Conservation (phyloP, 2,113 vertebrate genomes). For the Tachysurus fulvidraco region DNA sequence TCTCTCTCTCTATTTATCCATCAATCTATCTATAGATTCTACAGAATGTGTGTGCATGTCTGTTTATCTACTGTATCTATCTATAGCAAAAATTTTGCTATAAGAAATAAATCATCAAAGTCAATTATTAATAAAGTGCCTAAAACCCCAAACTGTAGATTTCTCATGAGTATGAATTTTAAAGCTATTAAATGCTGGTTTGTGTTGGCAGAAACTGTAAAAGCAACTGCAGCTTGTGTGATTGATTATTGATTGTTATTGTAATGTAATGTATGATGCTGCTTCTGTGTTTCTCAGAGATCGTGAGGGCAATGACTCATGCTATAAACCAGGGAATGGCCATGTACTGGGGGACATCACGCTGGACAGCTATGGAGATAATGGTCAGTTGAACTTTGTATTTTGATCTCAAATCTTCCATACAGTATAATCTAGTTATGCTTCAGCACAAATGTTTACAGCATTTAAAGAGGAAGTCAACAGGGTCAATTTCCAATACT, state of each 20-base stretch:
- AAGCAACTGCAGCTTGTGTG: neutral
- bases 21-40: too few species aligned
- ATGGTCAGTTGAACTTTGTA: constrained; percentile 76
- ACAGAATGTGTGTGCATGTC: too few species aligned
- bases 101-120: neutral
- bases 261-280: neutral
- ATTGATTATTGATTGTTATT: too few species aligned
- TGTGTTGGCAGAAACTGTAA: neutral
- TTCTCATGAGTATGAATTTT: neutral
- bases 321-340: constrained; percentile 97
- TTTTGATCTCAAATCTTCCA: neutral
- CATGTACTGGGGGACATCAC: constrained; percentile 97
- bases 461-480: neutral
- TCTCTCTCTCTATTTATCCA: too few species aligned
- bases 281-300: constrained; percentile 74
- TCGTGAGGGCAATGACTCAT: constrained; percentile 93
- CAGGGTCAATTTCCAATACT: neutral
- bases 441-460: neutral
- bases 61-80: too few species aligned
- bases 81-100: neutral
- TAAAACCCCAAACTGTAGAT: neutral
- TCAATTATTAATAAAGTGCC: neutral
- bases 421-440: neutral
- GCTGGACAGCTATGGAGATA: constrained; percentile 97
- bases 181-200: neutral